Evolutionary conservation across 1,140 invertebrate species (phyloP).

Genomic region (Sipha flava): DNA sequence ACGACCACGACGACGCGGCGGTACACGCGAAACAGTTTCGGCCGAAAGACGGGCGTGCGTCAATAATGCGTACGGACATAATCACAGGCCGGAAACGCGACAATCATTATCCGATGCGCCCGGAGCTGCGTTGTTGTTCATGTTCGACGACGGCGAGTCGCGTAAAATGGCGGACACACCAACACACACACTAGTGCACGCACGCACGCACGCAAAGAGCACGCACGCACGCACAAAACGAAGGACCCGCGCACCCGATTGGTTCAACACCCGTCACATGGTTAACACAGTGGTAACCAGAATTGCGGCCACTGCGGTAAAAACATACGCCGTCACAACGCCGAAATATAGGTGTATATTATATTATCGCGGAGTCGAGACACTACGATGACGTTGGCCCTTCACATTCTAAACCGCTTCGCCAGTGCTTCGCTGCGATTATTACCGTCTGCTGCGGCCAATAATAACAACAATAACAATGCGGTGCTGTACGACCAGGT

Average conservation of each 20-base stretch:
- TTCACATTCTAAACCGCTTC: background rate
- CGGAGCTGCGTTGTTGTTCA: slow-evolving; percentile 32
- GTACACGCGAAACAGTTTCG: slow-evolving; percentile 29
- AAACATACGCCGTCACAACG: slow-evolving; percentile 7
- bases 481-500: background rate
- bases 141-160: slow-evolving; percentile 27
- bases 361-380: background rate
- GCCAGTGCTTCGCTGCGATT: background rate
- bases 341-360: background rate
- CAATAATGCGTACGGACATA: slow-evolving; percentile 30
- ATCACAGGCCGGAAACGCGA: slow-evolving; percentile 31
- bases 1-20: slow-evolving; percentile 4
- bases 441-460: background rate
- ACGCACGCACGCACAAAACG: slow-evolving; percentile 8
- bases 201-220: slow-evolving; percentile 1
- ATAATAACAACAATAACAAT: background rate
- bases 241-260: slow-evolving; percentile 29
- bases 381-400: background rate
- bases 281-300: slow-evolving; percentile 32
- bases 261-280: slow-evolving; percentile 31
- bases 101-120: slow-evolving; percentile 30
- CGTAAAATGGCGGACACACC: slow-evolving; percentile 70
- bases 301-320: slow-evolving; percentile 25
- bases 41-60: slow-evolving; percentile 9
- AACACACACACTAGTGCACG: slow-evolving; percentile 22